These are phyloP conservation scores for Sorex maritimensis DNA, from an alignment of 2,797 vertebrate genomes.

Conservation along the genomic window DNA sequence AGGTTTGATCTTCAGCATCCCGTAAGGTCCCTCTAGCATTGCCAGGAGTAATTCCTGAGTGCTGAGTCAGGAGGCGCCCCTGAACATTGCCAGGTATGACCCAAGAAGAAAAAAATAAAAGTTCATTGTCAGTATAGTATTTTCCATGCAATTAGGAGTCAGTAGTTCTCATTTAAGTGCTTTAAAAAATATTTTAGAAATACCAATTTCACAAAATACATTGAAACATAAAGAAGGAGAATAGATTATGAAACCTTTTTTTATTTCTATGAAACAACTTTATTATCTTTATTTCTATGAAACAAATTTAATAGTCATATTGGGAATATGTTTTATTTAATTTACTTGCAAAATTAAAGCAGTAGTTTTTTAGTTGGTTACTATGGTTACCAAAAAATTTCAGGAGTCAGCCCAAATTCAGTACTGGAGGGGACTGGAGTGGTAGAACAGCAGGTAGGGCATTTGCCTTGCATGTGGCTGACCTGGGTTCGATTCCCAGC, in stretches of 20 bases:
- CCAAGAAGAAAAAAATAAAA: not conserved
- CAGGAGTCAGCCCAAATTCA: no score
- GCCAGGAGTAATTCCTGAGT: no score
- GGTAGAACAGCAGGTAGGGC: no score
- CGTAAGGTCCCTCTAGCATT: no score
- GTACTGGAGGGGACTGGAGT: no score
- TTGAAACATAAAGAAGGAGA: slow-evolving; percentile 67
- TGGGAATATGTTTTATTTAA: not conserved
- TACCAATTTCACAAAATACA: slow-evolving; percentile 64
- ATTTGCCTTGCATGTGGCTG: no score
- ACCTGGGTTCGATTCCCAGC: no score
- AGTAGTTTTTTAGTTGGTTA: slow-evolving; percentile 46
- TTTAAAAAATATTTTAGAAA: slow-evolving; percentile 71
- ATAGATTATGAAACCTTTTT: slow-evolving; percentile 40
- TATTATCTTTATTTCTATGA: slow-evolving; percentile 62
- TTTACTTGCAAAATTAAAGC: slow-evolving; percentile 60
- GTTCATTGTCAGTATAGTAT: slow-evolving; percentile 55
- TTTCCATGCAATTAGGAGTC: slow-evolving; percentile 55
- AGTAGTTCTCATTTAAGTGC: slow-evolving; percentile 23
- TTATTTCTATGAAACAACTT: slow-evolving; percentile 64
- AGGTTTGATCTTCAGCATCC: no score
- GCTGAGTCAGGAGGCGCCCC: no score
- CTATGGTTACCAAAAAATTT: not conserved
- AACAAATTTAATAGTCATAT: slow-evolving; percentile 20
- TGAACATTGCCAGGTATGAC: no score